Evolutionary conservation across 30 jellyfish, hydroid and myxozoan genomes (phyloP).

Genomic region (Calvadosia cruxmelitensis): DNA sequence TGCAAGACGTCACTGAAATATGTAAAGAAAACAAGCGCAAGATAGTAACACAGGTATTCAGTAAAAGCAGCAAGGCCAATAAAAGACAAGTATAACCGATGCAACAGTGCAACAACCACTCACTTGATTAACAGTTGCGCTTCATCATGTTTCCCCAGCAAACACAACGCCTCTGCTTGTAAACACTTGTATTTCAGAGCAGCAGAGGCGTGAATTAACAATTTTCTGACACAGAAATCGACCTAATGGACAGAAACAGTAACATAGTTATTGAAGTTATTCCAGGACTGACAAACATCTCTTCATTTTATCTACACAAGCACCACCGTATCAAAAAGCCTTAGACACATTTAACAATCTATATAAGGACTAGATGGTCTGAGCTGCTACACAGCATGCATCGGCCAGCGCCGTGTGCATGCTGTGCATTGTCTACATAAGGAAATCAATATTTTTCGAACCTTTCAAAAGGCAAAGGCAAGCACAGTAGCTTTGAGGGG

Average conservation of each 20-base stretch:
- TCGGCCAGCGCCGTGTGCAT: no score
- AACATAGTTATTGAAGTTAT: neutral
- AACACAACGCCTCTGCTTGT: conserved; percentile 89
- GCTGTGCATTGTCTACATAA: no score
- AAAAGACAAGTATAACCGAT: neutral
- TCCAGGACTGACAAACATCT: no score
- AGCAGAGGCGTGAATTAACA: conserved; percentile 58
- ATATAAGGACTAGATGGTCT: no score
- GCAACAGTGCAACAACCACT: conserved; percentile 16
- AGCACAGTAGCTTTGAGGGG: no score
- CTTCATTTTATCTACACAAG: no score
- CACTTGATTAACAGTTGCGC: conserved; percentile 81
- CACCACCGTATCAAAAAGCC: no score
- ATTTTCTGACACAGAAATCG: conserved; percentile 80
- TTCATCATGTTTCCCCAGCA: conserved; percentile 57
- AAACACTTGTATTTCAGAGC: conserved; percentile 39
- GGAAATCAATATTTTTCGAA: no score
- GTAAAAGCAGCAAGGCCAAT: neutral
- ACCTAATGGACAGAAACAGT: conserved; percentile 22
- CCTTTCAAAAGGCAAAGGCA: no score
- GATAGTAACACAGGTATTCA: neutral
- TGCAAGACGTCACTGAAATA: conserved; percentile 61
- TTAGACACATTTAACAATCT: no score
- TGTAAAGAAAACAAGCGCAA: neutral
- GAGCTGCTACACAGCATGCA: no score